These are phyloP conservation scores for Oncorhynchus tshawytscha DNA, from an alignment of 2,113 vertebrate genomes.

Conservation along the genomic window DNA sequence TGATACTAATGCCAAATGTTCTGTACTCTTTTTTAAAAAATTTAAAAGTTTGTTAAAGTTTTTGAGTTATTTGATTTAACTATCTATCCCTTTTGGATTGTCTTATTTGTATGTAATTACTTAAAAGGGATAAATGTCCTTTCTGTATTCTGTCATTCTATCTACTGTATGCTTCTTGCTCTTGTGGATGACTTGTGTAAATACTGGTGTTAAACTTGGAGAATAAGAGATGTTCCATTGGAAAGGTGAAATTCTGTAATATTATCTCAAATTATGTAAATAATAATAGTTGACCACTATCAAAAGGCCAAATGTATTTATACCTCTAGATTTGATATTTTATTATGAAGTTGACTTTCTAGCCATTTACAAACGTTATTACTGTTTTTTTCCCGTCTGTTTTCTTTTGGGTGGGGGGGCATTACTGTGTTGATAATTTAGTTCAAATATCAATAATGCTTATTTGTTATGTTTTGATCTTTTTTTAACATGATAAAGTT, in stretches of 20 bases:
- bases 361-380: constrained; percentile 78
- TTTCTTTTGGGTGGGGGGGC: too few relatives aligned
- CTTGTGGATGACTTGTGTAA: constrained; percentile 41
- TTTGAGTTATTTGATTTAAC: constrained; percentile 68
- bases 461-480: constrained; percentile 29
- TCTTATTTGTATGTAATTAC: background rate
- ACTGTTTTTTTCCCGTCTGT: constrained; percentile 41
- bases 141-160: background rate
- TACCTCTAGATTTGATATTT: constrained; percentile 99
- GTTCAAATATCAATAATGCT: constrained; percentile 57
- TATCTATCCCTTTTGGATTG: constrained; percentile 5
- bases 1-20: constrained; percentile 74
- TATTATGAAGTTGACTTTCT: constrained; percentile 91
- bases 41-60: constrained; percentile 20
- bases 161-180: background rate
- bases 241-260: constrained; percentile 46
- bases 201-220: background rate
- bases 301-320: constrained; percentile 96
- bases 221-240: background rate
- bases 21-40: constrained; percentile 26
- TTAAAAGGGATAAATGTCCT: background rate
- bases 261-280: constrained; percentile 71
- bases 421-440: constrained; percentile 74
- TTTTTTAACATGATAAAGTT: constrained; percentile 38
- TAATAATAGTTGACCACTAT: constrained; percentile 63